Base-by-base conservation (phyloP, 2,113 vertebrate species). In the Sialia sialis region DNA sequence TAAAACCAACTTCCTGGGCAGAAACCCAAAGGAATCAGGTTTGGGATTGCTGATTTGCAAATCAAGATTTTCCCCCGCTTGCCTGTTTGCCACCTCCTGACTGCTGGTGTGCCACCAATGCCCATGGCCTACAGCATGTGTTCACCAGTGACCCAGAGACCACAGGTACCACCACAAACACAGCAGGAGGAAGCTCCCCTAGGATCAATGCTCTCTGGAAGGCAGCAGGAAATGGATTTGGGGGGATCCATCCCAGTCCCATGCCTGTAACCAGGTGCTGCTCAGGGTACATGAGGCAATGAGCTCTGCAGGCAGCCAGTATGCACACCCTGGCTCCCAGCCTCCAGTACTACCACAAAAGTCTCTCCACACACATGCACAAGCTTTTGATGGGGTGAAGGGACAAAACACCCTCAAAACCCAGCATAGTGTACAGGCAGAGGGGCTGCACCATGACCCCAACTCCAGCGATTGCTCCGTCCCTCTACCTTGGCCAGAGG, bases 211-310 rank as follows among this genome's bases (percentile, higher is more conserved):
- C 21, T 48, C 63, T 23, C 27, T 34, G 13, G 32, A 74, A 29
- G 5, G 44, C 49, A 52, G 29, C 38, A 46, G 9, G 26, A 58
- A 32, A 43, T 15, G 55, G 29, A 46, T 56, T n/a, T 62, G 14
- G 23, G 15, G 15, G 9, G n/a, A 58, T 0, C 25, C 56, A 41
- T 25, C 16, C 81, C 78, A 78, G 49, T 23, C 34, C 20, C n/a
- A 23, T 0, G 0, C 7, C 25, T n/a, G 5, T 36, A 10, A 34
- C 13, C 15, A 11, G 21, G 11, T 27, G 38, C 55, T 46, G 30
- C 29, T 48, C 0, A 0, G n/a, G 27, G 19, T 46, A 38, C 13
- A 9, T 0, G 0, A 44, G 58, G 77, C 44, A 49, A 7, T 4
- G 17, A 87, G 29, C 32, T 41, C 41, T 81, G 51, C 0, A 46